A percentile compares a stretch with the other conserved stretches of the same genome.
These are phyloP conservation scores for Muscicapa comitata DNA, from an alignment of 2,797 vertebrate genomes.

Conservation along the genomic window DNA sequence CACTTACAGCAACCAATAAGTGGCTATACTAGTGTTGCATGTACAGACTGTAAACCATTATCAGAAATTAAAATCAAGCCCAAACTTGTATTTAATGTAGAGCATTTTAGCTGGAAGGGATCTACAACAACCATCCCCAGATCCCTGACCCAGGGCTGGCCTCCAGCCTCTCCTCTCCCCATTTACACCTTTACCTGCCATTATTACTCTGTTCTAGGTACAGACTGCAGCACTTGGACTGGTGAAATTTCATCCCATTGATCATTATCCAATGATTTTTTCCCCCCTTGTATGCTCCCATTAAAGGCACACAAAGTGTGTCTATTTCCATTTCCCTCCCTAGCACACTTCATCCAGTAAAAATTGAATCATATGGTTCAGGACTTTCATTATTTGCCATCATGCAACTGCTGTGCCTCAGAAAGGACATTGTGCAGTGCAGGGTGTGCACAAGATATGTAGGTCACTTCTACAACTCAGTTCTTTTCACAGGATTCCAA, in stretches of 20 bases:
- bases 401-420: constrained; percentile 67
- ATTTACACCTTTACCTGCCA: not conserved
- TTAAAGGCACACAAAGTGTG: constrained; percentile 1
- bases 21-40: not conserved
- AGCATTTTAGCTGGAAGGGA: not conserved
- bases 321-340: constrained; percentile 16
- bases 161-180: not conserved
- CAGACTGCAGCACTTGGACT: not conserved
- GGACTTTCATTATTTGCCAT: constrained; percentile 74
- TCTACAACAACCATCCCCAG: not conserved
- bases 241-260: not conserved
- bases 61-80: not conserved
- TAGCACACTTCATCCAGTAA: constrained; percentile 60
- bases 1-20: not conserved
- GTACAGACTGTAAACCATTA: not conserved
- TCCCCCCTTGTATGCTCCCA: not conserved
- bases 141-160: not conserved
- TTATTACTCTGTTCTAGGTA: too few species aligned
- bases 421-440: not conserved
- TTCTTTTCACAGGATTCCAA: not conserved
- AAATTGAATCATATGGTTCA: constrained; percentile 78
- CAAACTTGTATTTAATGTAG: not conserved
- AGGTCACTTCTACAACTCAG: constrained; percentile 10
- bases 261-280: not conserved
- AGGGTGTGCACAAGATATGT: not conserved